phyloP scores from a whole-genome alignment of 2,113 vertebrate genomes.

The Menura novaehollandiae region DNA sequence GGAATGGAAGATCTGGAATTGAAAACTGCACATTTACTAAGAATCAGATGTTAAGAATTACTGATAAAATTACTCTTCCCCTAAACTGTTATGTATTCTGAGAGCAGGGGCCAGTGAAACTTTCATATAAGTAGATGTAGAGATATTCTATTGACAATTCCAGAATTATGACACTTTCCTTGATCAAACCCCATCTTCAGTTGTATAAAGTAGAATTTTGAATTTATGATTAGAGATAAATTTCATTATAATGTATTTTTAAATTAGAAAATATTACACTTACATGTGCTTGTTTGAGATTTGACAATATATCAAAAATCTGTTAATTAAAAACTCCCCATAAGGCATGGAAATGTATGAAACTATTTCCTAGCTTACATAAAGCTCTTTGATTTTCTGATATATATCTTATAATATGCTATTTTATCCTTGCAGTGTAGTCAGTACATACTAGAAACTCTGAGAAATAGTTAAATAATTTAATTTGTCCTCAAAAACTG shows the following conservation, averaged over 20 bases:
- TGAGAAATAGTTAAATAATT: constrained; percentile 2
- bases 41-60: background rate
- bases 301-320: background rate
- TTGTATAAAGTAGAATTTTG: background rate
- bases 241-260: background rate
- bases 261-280: background rate
- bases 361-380: background rate
- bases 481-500: background rate
- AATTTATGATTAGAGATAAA: background rate
- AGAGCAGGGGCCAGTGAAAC: background rate
- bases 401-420: background rate
- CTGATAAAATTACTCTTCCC: background rate
- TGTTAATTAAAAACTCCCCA: background rate
- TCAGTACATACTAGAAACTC: background rate
- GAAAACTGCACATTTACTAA: background rate
- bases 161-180: background rate
- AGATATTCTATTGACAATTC: background rate
- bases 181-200: background rate
- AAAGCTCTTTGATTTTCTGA: background rate
- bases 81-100: background rate
- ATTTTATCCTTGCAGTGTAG: background rate
- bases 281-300: background rate
- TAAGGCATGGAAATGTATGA: background rate
- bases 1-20: background rate
- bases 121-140: background rate